Evolutionary conservation across 2,888 invertebrate species (phyloP), one percentile per base, ranked within the genome.

Genomic region (Junonia oenone): DNA sequence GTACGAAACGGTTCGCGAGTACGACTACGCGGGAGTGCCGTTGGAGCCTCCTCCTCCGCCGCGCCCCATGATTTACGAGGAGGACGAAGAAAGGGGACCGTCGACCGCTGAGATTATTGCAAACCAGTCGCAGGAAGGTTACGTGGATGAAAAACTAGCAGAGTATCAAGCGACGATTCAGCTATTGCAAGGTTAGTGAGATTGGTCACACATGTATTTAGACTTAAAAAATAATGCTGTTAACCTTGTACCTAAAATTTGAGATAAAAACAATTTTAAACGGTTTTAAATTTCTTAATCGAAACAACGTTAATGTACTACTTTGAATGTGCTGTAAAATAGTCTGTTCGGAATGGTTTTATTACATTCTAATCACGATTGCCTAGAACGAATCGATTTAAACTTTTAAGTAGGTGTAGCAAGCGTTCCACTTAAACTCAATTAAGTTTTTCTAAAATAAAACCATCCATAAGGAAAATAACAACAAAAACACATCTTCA

Each of bases 111-210:
- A 97, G 83, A 97, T 97, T 69, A 97, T 97, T 70, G 97, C 97
- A 61, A 95, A 95, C 79, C 98, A 98, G 87, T 96, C 96, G 58
- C 97, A 98, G 89, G 97, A 98, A 84, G 97, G 97, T 86, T 98
- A 97, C 81, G 94, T 98, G 64, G 98, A 98, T 78, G 98, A 98
- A 86, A 96, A 96, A 82, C 92, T 98, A 72, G 96, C 97, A 50
- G 97, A 98, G 89, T 98, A 97, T 81, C 97, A 97, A 85, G 95
- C 96, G 63, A 97, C 97, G 29, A 98, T 98, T 83, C 94, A 95
- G 73, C 94, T 96, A 78, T 90, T 97, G 72, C 97, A 97, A 93
- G 96, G 96, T 96, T 77, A 92, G 93, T n/a, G 0, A 38, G 37
- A 43, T 14, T 49, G 19, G 15, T 47, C 22, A 15, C 6, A 33